phyloP scores from a whole-genome alignment of 2,797 vertebrate genomes.

The Syngnathus acus region DNA sequence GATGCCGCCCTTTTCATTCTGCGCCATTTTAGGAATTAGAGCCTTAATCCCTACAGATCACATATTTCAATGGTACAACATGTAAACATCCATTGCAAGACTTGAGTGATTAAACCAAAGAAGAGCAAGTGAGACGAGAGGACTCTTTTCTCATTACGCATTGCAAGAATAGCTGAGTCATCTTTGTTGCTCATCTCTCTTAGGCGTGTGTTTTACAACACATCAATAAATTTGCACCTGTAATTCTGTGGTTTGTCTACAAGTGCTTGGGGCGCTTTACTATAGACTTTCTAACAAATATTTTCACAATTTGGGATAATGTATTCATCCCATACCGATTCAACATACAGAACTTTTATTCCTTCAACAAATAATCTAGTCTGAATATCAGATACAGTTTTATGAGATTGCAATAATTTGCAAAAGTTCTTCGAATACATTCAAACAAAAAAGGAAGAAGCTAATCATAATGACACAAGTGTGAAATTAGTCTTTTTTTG shows the following conservation, averaged over 20 bases:
- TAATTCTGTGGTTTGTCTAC: neutral
- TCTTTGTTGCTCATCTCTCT: neutral
- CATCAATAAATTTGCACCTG: neutral
- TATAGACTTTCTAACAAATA: neutral
- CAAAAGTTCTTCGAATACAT: neutral
- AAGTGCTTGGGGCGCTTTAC: neutral
- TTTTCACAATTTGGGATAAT: neutral
- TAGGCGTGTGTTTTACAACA: neutral
- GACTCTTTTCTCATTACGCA: too few relatives aligned
- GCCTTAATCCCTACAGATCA: too few relatives aligned
- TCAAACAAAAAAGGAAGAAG: neutral
- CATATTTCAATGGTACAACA: too few relatives aligned
- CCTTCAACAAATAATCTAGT: conserved; percentile 7
- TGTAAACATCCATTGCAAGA: too few relatives aligned
- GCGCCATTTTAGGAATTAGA: too few relatives aligned
- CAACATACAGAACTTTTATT: neutral
- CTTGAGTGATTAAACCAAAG: too few relatives aligned
- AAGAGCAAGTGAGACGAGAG: too few relatives aligned
- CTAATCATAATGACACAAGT: neutral
- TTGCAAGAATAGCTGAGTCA: conserved; percentile 3
- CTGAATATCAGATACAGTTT: conserved; percentile 63
- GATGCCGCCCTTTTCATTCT: too few relatives aligned
- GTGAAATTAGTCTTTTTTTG: neutral
- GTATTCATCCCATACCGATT: neutral
- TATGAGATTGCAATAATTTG: conserved; percentile 25